Evolutionary conservation across 2,888 invertebrate genomes (phyloP).

Genomic region (Cerceris rybyensis): DNA sequence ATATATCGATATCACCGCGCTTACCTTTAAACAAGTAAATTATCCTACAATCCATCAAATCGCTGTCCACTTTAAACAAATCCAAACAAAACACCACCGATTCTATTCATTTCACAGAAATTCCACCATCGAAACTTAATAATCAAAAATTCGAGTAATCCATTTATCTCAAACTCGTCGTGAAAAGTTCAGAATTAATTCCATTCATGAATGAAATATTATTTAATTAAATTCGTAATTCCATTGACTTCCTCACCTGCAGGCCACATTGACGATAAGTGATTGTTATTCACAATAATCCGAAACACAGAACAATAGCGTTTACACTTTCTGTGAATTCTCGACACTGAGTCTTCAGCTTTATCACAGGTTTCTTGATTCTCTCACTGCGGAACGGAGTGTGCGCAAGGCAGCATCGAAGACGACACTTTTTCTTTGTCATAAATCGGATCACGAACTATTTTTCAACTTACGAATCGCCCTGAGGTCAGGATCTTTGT

Average conservation of each 20-base stretch:
- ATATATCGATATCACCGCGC: background rate
- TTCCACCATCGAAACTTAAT: background rate
- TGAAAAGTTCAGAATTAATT: too few relatives aligned
- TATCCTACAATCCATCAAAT: background rate
- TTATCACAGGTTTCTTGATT: slow-evolving; percentile 3
- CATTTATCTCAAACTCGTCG: too few relatives aligned
- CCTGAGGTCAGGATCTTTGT: slow-evolving; percentile 29
- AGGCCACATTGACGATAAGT: background rate
- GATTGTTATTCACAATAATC: background rate
- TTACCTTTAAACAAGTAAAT: background rate
- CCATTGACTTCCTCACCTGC: too few relatives aligned
- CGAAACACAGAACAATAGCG: background rate
- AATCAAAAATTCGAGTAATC: background rate
- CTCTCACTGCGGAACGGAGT: slow-evolving; percentile 48
- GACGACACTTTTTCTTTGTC: background rate
- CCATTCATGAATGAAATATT: too few relatives aligned
- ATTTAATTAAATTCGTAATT: too few relatives aligned
- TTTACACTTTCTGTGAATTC: slow-evolving; percentile 12
- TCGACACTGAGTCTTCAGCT: slow-evolving; percentile 1
- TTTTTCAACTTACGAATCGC: slow-evolving; percentile 8
- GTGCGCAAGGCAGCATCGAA: slow-evolving; percentile 39
- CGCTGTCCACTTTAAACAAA: background rate
- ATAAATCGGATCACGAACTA: slow-evolving; percentile 26
- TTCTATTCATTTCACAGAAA: background rate
- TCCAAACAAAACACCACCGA: background rate